Evolutionary conservation across 2,797 vertebrate genomes (phyloP), one percentile per base, ranked within the genome.

Genomic region (Tiaroga cobitis): DNA sequence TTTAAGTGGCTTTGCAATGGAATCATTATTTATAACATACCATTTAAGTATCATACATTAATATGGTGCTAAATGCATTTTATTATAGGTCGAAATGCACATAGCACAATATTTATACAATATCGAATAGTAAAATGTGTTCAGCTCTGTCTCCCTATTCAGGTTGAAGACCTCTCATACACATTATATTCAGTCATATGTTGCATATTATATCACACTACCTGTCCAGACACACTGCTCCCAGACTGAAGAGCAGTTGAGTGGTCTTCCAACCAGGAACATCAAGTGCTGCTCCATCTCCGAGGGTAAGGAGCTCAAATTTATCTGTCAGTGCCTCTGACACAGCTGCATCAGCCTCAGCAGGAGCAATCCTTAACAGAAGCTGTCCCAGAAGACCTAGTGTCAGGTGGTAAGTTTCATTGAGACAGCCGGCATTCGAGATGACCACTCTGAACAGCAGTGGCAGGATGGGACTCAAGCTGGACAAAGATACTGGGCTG

Each of bases 191-290:
- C n/a, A 26, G 37, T n/a, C 6, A 3, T 46, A 73, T n/a, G 37
- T 72, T 61, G 10, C 21, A 49, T 9, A 21, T 65, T n/a, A 34
- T 2, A n/a, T 34, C 1, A 5, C 13, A 16, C 41, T 92, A 99
- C 98, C 98, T 99, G 96, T 99, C 97, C 76, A 99, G 93, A 90
- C 97, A 99, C 77, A 99, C 95, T 0, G 98, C 97, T 76, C 98
- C 98, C 3, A 99, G 94, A 89, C 97, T 97, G 92, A 99, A 99
- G 1, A 99, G 96, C 87, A 99, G 95, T 88, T 98, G 97, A 5
- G 95, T 97, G 81, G 97, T 99, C 93, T 97, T 98, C 98, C 98
- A 99, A 80, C 98, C 98, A 34, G 95, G 94, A 1, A 94, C 95
- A 84, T 96, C 91, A 0, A 93, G 24, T 29, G 92, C 90, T 7